Evolutionary conservation across 2,888 invertebrate species (phyloP).

Genomic region (Drosophila anomalata): DNA sequence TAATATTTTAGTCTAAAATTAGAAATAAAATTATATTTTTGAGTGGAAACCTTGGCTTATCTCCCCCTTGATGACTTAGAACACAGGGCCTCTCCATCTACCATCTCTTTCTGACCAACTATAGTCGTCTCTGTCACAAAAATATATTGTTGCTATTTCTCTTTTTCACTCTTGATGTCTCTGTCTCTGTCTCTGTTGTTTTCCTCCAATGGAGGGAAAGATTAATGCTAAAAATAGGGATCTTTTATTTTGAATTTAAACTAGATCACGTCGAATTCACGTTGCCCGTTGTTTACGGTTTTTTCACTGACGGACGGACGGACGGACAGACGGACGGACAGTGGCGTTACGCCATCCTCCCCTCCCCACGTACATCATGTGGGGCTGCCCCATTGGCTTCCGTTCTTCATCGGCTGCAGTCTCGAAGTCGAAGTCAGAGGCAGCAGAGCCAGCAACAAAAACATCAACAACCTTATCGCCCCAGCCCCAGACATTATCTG

Average conservation of each 20-base stretch:
- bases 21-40: neutral
- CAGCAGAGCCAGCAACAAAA: constrained; percentile 59
- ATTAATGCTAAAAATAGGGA: constrained; percentile 78
- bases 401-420: constrained; percentile 63
- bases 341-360: constrained; percentile 43
- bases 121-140: neutral
- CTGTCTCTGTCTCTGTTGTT: constrained; percentile 22
- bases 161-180: neutral
- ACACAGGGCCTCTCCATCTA: constrained; percentile 9
- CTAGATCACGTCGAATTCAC: constrained; percentile 80
- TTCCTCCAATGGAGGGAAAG: constrained; percentile 39
- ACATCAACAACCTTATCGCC: constrained; percentile 72
- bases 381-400: constrained; percentile 55
- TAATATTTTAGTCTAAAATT: too few species aligned
- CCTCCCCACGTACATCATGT: constrained; percentile 5
- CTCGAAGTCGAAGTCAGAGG: neutral
- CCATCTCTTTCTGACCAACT: neutral
- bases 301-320: constrained; percentile 46
- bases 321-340: constrained; percentile 4
- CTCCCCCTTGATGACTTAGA: constrained; percentile 25
- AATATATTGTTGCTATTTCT: neutral
- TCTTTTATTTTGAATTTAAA: constrained; percentile 75
- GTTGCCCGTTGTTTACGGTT: constrained; percentile 71
- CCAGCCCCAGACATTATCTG: constrained; percentile 48
- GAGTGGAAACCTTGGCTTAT: constrained; percentile 30